phyloP scores from a whole-genome alignment of 2,888 invertebrate genomes.

The Amaurobius ferox region DNA sequence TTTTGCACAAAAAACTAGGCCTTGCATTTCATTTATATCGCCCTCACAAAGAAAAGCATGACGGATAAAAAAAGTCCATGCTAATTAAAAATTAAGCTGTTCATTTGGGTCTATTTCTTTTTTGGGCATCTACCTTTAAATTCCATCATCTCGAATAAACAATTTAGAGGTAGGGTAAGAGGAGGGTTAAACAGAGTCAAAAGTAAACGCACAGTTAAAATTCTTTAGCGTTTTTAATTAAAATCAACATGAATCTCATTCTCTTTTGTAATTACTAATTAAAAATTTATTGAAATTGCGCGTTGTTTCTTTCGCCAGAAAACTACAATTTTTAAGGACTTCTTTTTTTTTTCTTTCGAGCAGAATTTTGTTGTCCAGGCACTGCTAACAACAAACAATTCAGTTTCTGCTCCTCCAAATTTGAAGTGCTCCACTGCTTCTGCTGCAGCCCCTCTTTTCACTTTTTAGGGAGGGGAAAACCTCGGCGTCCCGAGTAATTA shows the following conservation, averaged over 20 bases:
- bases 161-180: slow-evolving; percentile 32
- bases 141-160: slow-evolving; percentile 56
- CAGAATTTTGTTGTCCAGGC: slow-evolving; percentile 26
- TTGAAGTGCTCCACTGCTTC: slow-evolving; percentile 34
- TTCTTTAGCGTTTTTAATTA: slow-evolving; percentile 69
- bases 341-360: no score
- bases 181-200: slow-evolving; percentile 41
- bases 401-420: slow-evolving; percentile 18
- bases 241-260: slow-evolving; percentile 68
- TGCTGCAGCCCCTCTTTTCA: neutral
- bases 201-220: slow-evolving; percentile 57
- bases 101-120: slow-evolving; percentile 59
- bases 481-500: slow-evolving; percentile 57
- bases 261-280: slow-evolving; percentile 69
- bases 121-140: slow-evolving; percentile 44
- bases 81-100: slow-evolving; percentile 72
- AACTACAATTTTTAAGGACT: slow-evolving; percentile 20
- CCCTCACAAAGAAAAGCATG: slow-evolving; percentile 26
- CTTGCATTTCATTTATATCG: slow-evolving; percentile 44
- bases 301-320: slow-evolving; percentile 39
- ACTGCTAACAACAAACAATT: slow-evolving; percentile 49
- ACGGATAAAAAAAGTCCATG: slow-evolving; percentile 31
- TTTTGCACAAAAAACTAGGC: slow-evolving; percentile 8
- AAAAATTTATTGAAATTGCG: slow-evolving; percentile 72
- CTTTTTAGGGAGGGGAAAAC: slow-evolving; percentile 23